A percentile compares a stretch with the other conserved stretches of the same genome.
phyloP scores from a whole-genome alignment of 2,113 vertebrate species.

The Dromas ardeola region DNA sequence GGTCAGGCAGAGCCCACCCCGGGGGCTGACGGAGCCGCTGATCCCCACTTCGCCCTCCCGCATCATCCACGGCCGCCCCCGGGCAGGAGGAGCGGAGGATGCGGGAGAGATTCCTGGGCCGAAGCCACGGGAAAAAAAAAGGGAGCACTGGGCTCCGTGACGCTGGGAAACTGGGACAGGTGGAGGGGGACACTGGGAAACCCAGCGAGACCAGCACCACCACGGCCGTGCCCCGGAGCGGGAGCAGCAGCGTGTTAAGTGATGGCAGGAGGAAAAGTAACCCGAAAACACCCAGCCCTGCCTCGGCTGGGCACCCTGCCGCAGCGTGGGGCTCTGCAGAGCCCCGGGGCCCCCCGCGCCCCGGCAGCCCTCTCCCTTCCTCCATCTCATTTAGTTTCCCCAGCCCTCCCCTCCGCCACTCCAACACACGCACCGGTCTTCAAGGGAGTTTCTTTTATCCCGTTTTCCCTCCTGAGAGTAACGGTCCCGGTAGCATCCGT shows the following conservation, averaged over 20 bases:
- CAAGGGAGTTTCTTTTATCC: not conserved
- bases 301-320: not conserved
- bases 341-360: not conserved
- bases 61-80: not conserved
- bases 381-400: rapidly evolving
- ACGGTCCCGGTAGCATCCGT: not conserved
- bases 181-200: rapidly evolving
- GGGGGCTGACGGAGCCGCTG: rapidly evolving
- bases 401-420: not conserved
- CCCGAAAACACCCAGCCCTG: not conserved
- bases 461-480: not conserved
- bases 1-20: not conserved
- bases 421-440: not conserved
- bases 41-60: not conserved
- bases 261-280: not conserved
- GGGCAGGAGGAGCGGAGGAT: not conserved
- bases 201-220: not conserved
- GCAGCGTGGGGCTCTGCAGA: not conserved
- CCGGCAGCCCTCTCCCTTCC: not conserved
- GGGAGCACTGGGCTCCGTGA: not conserved
- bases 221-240: rapidly evolving
- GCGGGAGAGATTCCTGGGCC: not conserved
- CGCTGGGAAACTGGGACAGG: not conserved
- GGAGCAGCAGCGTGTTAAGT: rapidly evolving
- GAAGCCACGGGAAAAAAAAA: not conserved